phyloP scores from a whole-genome alignment of 2,797 vertebrate genomes.

The Chaunax sp. region DNA sequence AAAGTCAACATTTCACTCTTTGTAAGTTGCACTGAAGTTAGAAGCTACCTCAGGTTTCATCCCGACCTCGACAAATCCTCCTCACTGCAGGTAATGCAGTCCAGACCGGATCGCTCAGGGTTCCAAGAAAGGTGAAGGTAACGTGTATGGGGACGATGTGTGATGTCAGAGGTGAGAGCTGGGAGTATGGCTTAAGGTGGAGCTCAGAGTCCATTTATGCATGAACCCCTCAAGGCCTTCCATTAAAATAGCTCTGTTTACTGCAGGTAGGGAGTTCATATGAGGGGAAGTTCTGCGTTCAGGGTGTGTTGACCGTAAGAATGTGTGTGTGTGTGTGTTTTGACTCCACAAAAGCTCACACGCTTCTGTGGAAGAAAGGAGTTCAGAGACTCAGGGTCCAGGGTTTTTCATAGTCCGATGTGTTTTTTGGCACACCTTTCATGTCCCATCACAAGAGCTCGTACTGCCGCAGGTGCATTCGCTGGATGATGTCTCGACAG shows the following conservation, averaged over 20 bases:
- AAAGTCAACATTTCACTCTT: conserved; percentile 55
- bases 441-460: conserved; percentile 88
- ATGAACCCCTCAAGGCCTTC: conserved; percentile 34
- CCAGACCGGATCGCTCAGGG: conserved; percentile 23
- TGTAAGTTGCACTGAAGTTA: conserved; percentile 43
- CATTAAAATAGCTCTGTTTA: conserved; percentile 46
- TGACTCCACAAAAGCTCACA: conserved; percentile 57
- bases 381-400: conserved; percentile 63
- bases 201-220: conserved; percentile 32
- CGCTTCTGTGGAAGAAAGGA: conserved; percentile 55
- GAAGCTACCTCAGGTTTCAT: conserved; percentile 50
- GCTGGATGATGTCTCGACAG: conserved; percentile 99
- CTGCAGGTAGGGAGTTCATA: conserved; percentile 51
- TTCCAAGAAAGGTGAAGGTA: conserved; percentile 31
- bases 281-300: conserved; percentile 54
- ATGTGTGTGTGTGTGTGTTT: conserved; percentile 24
- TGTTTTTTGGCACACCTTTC: conserved; percentile 43
- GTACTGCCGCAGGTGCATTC: conserved; percentile 98
- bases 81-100: conserved; percentile 35
- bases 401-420: conserved; percentile 56
- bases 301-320: conserved; percentile 39
- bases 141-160: conserved; percentile 32
- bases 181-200: conserved; percentile 45
- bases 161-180: conserved; percentile 32
- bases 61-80: conserved; percentile 20